Base-by-base conservation (phyloP, 2,797 vertebrate species). In the Pelodytes ibericus region DNA sequence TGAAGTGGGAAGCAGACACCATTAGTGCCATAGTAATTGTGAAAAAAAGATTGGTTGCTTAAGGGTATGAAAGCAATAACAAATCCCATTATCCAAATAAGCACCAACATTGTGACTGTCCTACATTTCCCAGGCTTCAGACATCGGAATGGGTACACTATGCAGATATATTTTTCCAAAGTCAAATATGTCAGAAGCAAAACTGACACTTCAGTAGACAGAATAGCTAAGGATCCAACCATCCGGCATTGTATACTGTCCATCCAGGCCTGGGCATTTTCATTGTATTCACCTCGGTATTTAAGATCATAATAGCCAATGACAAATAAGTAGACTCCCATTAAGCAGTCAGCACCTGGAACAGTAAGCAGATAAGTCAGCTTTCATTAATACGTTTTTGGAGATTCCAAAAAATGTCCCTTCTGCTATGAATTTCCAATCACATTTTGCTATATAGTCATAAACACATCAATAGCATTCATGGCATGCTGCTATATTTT, bases 1-100 rank as follows among this genome's bases (percentile, higher is more conserved):
- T 98, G 96, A 83, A 99, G 89, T 24, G 97, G 97, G 75, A 99
- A 99, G 81, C 97, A 99, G 56, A 99, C 97, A 0, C 96, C 97
- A 10, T 97, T 99, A 78, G 93, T 96, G 44, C 97, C 96, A 26
- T 99, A 99, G 86, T 97, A 99, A 86, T 99, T 99, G 72, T 90
- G 91, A 86, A 99, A 99, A 62, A 95, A 89, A 16, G 92, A 90
- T 86, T 96, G 95, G 82, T 91, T 95, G 84, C 84, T 93, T 71
- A 99, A 84, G 0, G 97, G 97, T 80, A 96, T 84, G 81, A 99
- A 95, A 75, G 96, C 96, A 59, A 99, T 88, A 36, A 92, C 72
- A 82, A 97, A 95, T 2, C 97, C 97, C 5, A 92, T 87, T 83
- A 95, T 87, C 97, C 97, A 99, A 80, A 99, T 98, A 72, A 93